Percentiles rank a stretch among this genome's conserved stretches.
These are phyloP conservation scores for Empidonax traillii DNA, from an alignment of 2,113 vertebrate species.

Conservation along the genomic window DNA sequence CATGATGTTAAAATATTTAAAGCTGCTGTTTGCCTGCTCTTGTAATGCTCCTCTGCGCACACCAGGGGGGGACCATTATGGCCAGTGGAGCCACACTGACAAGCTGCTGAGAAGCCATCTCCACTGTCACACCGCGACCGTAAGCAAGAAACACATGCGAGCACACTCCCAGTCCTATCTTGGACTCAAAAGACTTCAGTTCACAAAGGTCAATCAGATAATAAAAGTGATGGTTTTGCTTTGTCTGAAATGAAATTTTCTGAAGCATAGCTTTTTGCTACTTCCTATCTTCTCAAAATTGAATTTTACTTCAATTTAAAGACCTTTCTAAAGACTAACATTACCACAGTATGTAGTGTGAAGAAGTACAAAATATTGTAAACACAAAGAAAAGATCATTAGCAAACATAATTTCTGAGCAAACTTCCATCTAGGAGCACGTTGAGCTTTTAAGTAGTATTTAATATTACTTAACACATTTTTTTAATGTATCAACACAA, in stretches of 20 bases:
- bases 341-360: not conserved
- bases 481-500: constrained; percentile 35
- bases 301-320: not conserved
- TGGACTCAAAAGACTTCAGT: not conserved
- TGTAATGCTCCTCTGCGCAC: fast-evolving
- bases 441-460: not conserved
- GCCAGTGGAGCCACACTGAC: not conserved
- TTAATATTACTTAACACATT: constrained; percentile 33
- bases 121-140: not conserved
- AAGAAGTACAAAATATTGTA: not conserved
- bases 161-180: not conserved
- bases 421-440: not conserved
- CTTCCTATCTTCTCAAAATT: not conserved
- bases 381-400: not conserved
- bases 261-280: not conserved
- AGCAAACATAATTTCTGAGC: not conserved
- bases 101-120: not conserved
- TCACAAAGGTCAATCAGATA: not conserved
- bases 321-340: not conserved
- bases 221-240: not conserved
- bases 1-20: not conserved
- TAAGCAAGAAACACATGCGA: not conserved
- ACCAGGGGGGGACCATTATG: not conserved
- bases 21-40: not conserved
- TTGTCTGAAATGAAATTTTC: not conserved